These are phyloP conservation scores for Drosophila obscura DNA, from an alignment of 1,140 invertebrate genomes.

Conservation along the genomic window DNA sequence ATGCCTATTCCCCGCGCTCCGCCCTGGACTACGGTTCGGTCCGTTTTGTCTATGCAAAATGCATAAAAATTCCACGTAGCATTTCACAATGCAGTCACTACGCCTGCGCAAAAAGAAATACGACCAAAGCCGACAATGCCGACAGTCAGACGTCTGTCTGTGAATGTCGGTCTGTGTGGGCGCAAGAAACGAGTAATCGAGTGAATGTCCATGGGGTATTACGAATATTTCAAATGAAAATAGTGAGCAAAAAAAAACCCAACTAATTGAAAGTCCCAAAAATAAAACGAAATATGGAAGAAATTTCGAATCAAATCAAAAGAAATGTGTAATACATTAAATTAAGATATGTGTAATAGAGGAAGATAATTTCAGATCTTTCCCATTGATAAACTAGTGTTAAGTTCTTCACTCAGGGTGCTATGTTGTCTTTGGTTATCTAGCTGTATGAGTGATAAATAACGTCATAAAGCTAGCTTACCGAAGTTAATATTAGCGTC, in stretches of 20 bases:
- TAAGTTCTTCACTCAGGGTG: constrained; percentile 53
- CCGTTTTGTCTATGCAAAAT: constrained; percentile 67
- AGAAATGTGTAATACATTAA: constrained; percentile 27
- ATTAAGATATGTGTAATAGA: constrained; percentile 6
- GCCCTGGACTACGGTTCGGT: background rate
- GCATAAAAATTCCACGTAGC: constrained; percentile 69
- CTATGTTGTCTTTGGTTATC: constrained; percentile 84
- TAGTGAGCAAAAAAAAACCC: constrained; percentile 24
- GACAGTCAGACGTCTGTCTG: constrained; percentile 29
- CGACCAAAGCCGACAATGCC: constrained; percentile 43
- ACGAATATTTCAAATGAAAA: constrained; percentile 1
- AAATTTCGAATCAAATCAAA: background rate
- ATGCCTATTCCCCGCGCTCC: constrained; percentile 8
- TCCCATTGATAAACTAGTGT: constrained; percentile 30
- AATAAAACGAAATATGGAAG: constrained; percentile 16
- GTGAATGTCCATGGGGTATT: constrained; percentile 56
- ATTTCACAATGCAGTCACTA: constrained; percentile 71
- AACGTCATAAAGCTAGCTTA: constrained; percentile 84
- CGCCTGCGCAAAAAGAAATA: constrained; percentile 67
- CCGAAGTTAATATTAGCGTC: constrained; percentile 84
- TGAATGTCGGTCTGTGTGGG: constrained; percentile 19
- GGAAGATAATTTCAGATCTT: constrained; percentile 21
- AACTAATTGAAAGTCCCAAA: constrained; percentile 47
- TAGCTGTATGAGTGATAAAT: constrained; percentile 84
- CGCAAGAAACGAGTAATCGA: constrained; percentile 47